Percentiles rank a stretch among this genome's conserved stretches.
phyloP scores from a whole-genome alignment of 2,113 vertebrate species.

The Regulus satrapa region DNA sequence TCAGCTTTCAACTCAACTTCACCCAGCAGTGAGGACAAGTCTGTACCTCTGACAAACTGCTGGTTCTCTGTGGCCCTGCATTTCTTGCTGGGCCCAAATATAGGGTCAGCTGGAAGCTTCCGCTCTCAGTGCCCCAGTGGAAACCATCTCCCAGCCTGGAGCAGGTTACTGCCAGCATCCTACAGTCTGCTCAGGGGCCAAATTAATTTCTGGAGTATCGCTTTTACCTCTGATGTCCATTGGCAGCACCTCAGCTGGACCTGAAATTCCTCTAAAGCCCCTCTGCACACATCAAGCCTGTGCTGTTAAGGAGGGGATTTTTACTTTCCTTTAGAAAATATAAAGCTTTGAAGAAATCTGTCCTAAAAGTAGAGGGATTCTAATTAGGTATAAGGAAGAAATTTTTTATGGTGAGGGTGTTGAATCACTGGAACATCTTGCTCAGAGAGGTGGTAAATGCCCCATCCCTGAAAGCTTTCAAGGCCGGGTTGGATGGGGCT shows the following conservation, averaged over 20 bases:
- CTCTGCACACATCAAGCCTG: neutral
- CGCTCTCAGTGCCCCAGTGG: neutral
- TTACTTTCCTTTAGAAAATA: neutral
- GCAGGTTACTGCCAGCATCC: neutral
- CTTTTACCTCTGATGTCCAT: neutral
- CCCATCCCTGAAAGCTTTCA: neutral
- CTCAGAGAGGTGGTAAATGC: neutral
- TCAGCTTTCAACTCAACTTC: neutral
- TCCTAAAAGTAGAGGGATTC: neutral
- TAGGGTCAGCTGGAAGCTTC: neutral
- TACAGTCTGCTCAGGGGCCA: neutral
- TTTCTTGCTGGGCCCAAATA: neutral
- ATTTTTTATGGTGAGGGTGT: fast-evolving
- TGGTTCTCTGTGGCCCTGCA: neutral
- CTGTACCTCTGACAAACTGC: neutral
- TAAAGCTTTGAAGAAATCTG: neutral
- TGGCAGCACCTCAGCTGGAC: neutral
- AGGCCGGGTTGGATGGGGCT: neutral
- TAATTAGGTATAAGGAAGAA: neutral
- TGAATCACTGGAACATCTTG: neutral
- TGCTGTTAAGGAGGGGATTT: neutral
- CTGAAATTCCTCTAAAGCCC: neutral
- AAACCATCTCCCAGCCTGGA: neutral
- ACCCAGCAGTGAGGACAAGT: neutral
- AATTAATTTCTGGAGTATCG: neutral